phyloP scores from a whole-genome alignment of 2,113 vertebrate genomes.

The Eretmochelys imbricata region DNA sequence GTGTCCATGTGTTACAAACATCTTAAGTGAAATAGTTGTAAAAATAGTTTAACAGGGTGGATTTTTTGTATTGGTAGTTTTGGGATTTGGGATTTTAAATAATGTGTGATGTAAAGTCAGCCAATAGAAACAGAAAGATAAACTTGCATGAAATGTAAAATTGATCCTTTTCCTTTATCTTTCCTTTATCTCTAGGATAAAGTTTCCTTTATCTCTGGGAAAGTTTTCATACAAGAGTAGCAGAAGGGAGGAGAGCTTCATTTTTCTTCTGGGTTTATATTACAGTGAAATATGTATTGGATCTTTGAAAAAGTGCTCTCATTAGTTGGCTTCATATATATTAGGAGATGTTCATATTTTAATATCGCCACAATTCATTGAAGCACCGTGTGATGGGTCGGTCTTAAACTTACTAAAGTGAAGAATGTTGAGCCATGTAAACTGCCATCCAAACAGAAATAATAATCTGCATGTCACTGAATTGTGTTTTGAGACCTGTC shows the following conservation, averaged over 20 bases:
- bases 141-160: neutral
- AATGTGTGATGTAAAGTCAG: accelerated
- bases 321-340: neutral
- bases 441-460: constrained; percentile 28
- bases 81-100: neutral
- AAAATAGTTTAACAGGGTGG: neutral
- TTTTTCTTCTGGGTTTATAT: neutral
- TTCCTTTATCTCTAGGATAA: neutral
- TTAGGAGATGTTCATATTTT: constrained; percentile 39
- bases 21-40: neutral
- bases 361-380: constrained; percentile 48
- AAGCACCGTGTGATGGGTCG: neutral
- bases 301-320: constrained; percentile 2
- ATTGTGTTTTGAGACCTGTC: constrained; percentile 4
- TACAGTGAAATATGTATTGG: neutral
- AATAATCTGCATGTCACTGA: constrained; percentile 10
- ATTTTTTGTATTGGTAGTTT: accelerated
- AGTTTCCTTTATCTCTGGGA: neutral
- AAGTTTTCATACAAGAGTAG: neutral
- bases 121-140: neutral
- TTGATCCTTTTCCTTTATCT: neutral
- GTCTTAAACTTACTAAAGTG: neutral
- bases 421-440: neutral
- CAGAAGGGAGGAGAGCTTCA: neutral
- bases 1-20: neutral